Percentiles rank a stretch among this genome's conserved stretches.
Conservation (phyloP, 1,140 invertebrate species). For the Dreissena rostriformis region DNA sequence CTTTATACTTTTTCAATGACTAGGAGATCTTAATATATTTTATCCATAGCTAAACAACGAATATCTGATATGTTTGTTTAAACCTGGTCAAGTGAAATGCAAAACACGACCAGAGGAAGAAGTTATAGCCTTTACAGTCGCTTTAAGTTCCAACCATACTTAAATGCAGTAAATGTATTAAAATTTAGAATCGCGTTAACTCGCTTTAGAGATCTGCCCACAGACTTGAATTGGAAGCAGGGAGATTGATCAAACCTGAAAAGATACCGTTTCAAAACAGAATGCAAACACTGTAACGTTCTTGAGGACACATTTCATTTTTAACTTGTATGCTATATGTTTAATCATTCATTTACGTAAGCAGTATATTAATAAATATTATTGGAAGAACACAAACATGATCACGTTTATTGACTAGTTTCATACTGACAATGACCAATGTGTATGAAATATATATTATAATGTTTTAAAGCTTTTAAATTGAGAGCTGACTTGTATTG, state of each 20-base stretch:
- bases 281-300: constrained; percentile 9
- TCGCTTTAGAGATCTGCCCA: too few species aligned
- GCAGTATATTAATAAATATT: background rate
- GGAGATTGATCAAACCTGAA: constrained; percentile 4
- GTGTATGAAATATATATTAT: too few species aligned
- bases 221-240: constrained; percentile 22
- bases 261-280: background rate
- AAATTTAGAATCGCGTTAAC: constrained; percentile 6
- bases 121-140: background rate
- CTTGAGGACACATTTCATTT: constrained; percentile 32
- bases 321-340: constrained; percentile 20
- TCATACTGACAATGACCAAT: background rate
- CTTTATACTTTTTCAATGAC: too few species aligned
- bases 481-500: too few species aligned
- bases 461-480: too few species aligned
- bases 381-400: background rate
- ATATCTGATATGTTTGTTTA: background rate
- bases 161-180: background rate
- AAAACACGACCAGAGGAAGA: background rate
- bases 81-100: background rate
- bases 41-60: background rate
- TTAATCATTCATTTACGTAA: background rate
- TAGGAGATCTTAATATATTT: background rate
- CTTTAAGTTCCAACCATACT: constrained; percentile 1
- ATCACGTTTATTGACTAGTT: constrained; percentile 1